phyloP scores from a whole-genome alignment of 1,140 invertebrate genomes.

The Neodiprion lecontei region DNA sequence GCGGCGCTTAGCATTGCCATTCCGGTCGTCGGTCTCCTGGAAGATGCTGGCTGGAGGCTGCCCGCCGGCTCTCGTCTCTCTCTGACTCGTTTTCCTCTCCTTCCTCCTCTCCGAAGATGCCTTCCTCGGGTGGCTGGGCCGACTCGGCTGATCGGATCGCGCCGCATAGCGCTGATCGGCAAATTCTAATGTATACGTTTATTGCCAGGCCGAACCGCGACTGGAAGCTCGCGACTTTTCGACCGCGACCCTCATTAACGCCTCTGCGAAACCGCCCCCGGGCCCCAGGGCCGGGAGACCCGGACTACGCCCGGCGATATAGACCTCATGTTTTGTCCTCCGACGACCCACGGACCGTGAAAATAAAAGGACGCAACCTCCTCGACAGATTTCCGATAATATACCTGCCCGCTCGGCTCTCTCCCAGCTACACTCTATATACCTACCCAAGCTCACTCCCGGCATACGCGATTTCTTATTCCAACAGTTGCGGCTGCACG shows the following conservation, averaged over 20 bases:
- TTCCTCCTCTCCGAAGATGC: neutral
- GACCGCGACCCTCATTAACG: conserved; percentile 53
- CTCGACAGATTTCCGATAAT: conserved; percentile 22
- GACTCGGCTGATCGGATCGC: conserved; percentile 45
- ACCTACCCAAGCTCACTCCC: neutral
- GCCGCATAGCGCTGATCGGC: conserved; percentile 40
- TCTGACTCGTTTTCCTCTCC: conserved; percentile 38
- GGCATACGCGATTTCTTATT: neutral
- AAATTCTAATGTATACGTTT: conserved; percentile 58
- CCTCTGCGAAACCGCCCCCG: conserved; percentile 25
- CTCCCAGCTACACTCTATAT: neutral
- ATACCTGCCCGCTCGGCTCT: neutral
- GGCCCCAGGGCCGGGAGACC: conserved; percentile 2
- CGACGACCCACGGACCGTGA: conserved; percentile 8
- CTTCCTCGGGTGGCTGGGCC: conserved; percentile 8
- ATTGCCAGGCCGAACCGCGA: conserved; percentile 40
- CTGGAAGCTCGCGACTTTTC: conserved; percentile 14
- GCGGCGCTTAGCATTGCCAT: conserved; percentile 29
- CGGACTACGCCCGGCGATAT: conserved; percentile 35
- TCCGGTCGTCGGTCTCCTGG: neutral
- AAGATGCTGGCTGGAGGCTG: neutral
- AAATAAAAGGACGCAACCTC: conserved; percentile 22
- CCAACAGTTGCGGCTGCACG: neutral
- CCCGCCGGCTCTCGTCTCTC: conserved; percentile 48
- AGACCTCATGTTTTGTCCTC: conserved; percentile 51